Conservation (phyloP, 1,140 invertebrate genomes). For the Anoplophora glabripennis region DNA sequence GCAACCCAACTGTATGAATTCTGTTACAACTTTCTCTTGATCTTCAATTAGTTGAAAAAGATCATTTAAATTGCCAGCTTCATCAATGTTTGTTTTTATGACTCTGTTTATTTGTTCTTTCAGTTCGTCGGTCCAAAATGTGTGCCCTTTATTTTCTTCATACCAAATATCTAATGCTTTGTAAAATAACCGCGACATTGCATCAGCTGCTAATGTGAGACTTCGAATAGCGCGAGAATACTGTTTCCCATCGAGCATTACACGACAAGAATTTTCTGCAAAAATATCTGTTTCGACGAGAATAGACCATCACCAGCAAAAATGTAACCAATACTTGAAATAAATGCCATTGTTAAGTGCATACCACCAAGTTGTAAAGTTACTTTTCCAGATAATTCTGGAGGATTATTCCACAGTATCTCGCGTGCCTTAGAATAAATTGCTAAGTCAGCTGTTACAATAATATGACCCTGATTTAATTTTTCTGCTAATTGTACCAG, state of each 20-base stretch:
- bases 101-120: neutral
- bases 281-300: constrained; percentile 9
- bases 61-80: neutral
- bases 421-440: constrained; percentile 13
- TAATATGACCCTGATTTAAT: constrained; percentile 12
- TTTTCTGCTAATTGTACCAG: constrained; percentile 9
- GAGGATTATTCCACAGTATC: constrained; percentile 16
- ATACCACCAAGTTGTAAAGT: constrained; percentile 13
- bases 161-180: constrained; percentile 6
- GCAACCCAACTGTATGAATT: neutral
- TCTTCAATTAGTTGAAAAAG: neutral
- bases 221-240: constrained; percentile 6
- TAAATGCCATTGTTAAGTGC: constrained; percentile 15
- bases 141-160: neutral
- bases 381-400: constrained; percentile 14
- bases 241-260: constrained; percentile 12
- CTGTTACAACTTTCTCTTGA: neutral
- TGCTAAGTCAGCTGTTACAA: constrained; percentile 16
- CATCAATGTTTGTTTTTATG: neutral
- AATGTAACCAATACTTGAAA: constrained; percentile 13
- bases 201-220: constrained; percentile 9
- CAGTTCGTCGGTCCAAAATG: neutral
- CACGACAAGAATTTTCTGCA: constrained; percentile 8
- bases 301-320: constrained; percentile 13
- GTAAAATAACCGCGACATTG: constrained; percentile 6